Base-by-base conservation (phyloP, 2,113 vertebrate species). In the Acanthochromis polyacanthus region DNA sequence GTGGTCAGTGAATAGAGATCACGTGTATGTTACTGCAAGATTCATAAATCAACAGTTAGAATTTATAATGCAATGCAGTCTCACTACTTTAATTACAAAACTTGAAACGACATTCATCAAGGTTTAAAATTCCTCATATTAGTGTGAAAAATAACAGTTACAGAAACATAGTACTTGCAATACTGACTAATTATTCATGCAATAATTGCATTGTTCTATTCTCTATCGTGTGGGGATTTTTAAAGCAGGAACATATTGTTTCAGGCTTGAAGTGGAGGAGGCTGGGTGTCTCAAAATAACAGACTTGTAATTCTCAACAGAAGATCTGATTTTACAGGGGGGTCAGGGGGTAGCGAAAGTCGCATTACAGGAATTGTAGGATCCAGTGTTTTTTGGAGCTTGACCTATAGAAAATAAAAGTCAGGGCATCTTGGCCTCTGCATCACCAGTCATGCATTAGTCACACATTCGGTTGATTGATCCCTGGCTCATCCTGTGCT, bases 191-290 rank as follows among this genome's bases (percentile, higher is more conserved):
- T 45, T 32, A 71, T 51, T 38, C 17, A 78, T 40, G 40, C 43
- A 20, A 32, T 45, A 40, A 55, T 10, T 14, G 22, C 19, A 62
- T 56, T 36, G 50, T 68, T 19, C 0, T 59, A 19, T 56, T 4
- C 55, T 69, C 50, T 68, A 36, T 14, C 51, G 19, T 53, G 50
- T 28, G 17, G 19, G 4, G 30, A 71, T 6, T 75, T 43, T 75
- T 61, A 58, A 52, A 58, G n/a, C 25, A 61, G 45, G 12, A 63
- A 55, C 4, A 75, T 32, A 36, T 11, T 68, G 58, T 78, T 82
- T 53, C 17, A 62, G 58, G 22, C 48, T 40, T 7, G 16, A 56
- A 8, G 43, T 10, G 30, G 38, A 11, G 23, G 1, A 23, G 46
- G 12, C 66, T 22, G 10, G 16, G 2, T 28, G 61, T 58, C 19